phyloP scores from a whole-genome alignment of 2,888 invertebrate species.

The Lissonota sp. region DNA sequence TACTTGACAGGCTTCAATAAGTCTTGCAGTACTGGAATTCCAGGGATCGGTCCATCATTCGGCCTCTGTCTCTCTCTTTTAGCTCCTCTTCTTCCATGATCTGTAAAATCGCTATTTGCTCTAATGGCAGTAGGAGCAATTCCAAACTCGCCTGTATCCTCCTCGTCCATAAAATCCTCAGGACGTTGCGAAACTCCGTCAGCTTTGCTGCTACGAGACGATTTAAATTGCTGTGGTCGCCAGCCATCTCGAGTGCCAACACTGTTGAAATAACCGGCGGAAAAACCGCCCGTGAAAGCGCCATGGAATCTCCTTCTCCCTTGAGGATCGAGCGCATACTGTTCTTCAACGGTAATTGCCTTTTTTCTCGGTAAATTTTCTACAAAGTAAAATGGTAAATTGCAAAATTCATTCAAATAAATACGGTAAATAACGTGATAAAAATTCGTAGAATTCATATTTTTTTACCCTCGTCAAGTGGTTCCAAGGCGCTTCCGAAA shows the following conservation, averaged over 20 bases:
- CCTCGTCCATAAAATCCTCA: slow-evolving; percentile 99
- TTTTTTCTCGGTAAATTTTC: slow-evolving; percentile 93
- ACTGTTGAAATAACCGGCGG: slow-evolving; percentile 98
- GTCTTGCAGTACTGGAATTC: slow-evolving; percentile 85
- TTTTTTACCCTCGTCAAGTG: slow-evolving; percentile 91
- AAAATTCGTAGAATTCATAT: background rate
- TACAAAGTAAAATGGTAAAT: slow-evolving; percentile 77
- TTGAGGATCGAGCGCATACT: slow-evolving; percentile 94
- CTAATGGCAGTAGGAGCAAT: slow-evolving; percentile 95
- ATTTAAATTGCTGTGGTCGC: slow-evolving; percentile 95
- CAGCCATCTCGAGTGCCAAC: slow-evolving; percentile 98
- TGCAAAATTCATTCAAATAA: background rate
- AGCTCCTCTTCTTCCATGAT: slow-evolving; percentile 78
- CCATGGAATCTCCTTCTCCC: slow-evolving; percentile 98
- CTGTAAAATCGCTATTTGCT: slow-evolving; percentile 91
- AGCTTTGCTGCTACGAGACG: slow-evolving; percentile 91
- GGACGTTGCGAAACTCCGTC: slow-evolving; percentile 87
- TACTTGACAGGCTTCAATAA: slow-evolving; percentile 86
- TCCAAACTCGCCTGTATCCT: slow-evolving; percentile 97
- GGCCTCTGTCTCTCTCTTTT: slow-evolving; percentile 81
- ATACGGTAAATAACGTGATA: slow-evolving; percentile 18
- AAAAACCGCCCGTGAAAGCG: slow-evolving; percentile 99
- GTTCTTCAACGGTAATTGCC: slow-evolving; percentile 92
- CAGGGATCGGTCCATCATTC: slow-evolving; percentile 83
- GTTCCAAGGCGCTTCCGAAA: slow-evolving; percentile 93